Evolutionary conservation across 1,140 invertebrate genomes (phyloP).

Genomic region (Macrotrachela quadricornifera): DNA sequence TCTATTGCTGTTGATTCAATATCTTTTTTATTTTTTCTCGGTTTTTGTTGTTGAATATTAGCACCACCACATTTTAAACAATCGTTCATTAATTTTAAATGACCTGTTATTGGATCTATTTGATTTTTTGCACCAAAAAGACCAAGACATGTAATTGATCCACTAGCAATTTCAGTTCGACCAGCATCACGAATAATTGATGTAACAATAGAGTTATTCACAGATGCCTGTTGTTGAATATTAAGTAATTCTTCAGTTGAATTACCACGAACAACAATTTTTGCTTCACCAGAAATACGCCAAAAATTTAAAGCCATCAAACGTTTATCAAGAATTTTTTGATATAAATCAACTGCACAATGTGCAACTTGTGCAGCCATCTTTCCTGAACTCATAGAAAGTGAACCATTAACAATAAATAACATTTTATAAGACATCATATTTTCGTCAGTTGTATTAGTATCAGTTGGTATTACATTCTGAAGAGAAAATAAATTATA

Average conservation of each 20-base stretch:
- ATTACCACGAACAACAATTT: constrained; percentile 1
- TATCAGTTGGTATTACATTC: too few relatives aligned
- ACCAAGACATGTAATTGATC: constrained; percentile 63
- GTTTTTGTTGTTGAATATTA: too few relatives aligned
- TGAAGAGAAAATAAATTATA: too few relatives aligned
- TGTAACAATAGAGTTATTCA: constrained; percentile 17
- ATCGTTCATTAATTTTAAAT: constrained; percentile 40
- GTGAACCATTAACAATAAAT: constrained; percentile 2
- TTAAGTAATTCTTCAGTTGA: neutral
- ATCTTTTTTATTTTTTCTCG: too few relatives aligned
- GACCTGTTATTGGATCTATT: constrained; percentile 60
- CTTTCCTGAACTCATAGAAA: constrained; percentile 3
- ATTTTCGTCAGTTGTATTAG: too few relatives aligned
- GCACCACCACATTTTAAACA: too few relatives aligned
- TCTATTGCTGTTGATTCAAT: too few relatives aligned
- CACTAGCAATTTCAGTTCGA: constrained; percentile 60
- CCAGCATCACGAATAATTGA: constrained; percentile 64
- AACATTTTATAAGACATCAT: neutral
- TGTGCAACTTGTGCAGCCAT: constrained; percentile 4
- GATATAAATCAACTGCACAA: neutral
- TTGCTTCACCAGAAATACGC: neutral
- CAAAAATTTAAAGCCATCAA: constrained; percentile 1
- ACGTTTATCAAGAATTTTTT: neutral
- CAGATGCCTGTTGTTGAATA: neutral
- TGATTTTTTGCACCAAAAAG: constrained; percentile 42